phyloP scores from a whole-genome alignment of 2,113 vertebrate species.

The Burhinus oedicnemus region DNA sequence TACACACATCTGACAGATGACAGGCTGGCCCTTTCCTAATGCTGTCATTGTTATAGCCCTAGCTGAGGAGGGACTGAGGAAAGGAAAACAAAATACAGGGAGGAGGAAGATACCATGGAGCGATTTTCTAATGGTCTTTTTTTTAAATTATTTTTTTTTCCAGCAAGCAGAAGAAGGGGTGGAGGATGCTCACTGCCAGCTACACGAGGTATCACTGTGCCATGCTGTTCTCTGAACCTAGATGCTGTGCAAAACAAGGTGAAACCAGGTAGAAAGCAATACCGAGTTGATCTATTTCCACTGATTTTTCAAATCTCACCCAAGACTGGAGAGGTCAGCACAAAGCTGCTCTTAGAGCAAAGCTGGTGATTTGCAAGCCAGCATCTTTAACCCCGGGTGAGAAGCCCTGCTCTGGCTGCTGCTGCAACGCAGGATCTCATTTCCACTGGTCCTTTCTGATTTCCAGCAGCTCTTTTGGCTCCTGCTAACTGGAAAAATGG shows the following conservation, averaged over 20 bases:
- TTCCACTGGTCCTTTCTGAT: background rate
- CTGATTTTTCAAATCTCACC: background rate
- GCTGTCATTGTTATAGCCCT: background rate
- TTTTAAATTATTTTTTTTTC: background rate
- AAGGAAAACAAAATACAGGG: background rate
- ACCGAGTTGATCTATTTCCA: background rate
- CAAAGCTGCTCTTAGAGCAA: background rate
- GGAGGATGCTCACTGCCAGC: background rate
- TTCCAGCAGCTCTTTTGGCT: background rate
- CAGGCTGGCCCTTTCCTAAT: background rate
- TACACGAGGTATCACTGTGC: rapidly evolving
- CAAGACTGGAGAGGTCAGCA: background rate
- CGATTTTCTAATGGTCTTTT: background rate
- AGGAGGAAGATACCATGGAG: background rate
- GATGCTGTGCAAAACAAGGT: background rate
- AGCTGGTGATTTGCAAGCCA: background rate
- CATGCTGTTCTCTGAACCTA: background rate
- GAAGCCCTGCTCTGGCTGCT: background rate
- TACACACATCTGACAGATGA: background rate
- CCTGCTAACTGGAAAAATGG: background rate
- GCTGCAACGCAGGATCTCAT: background rate
- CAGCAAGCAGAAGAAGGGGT: background rate
- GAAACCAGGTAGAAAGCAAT: background rate
- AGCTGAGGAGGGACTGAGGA: background rate
- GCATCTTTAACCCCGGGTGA: background rate